Evolutionary conservation across 2,888 invertebrate genomes (phyloP).

Genomic region (Chironomus riparius): DNA sequence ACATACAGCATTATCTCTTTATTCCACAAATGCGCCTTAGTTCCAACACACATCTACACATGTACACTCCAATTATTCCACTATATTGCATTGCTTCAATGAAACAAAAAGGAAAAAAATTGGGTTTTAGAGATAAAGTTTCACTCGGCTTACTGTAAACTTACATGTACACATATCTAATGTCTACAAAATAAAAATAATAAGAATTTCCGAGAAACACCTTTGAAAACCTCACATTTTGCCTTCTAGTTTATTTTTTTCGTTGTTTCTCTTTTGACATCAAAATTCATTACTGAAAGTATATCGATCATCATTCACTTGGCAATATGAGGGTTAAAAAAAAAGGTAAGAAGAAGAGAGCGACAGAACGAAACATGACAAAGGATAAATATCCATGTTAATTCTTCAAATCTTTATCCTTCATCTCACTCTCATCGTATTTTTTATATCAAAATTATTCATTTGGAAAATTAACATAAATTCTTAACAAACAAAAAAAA

Average conservation of each 20-base stretch:
- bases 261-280: neutral
- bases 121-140: conserved; percentile 3
- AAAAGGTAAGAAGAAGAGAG: neutral
- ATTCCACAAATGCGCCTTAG: neutral
- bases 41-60: neutral
- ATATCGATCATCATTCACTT: neutral
- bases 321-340: neutral
- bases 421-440: neutral
- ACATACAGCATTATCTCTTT: too few species aligned
- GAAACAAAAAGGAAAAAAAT: neutral
- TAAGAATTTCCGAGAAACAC: neutral
- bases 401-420: conserved; percentile 4
- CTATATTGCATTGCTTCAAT: neutral
- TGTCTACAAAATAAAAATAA: neutral
- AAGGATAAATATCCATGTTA: conserved; percentile 10
- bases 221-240: neutral
- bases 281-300: neutral
- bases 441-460: neutral
- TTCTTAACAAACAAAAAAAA: neutral
- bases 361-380: neutral
- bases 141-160: neutral
- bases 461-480: conserved; percentile 18
- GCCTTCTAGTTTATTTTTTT: neutral
- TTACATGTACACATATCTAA: neutral
- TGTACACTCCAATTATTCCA: too few species aligned